These are phyloP conservation scores for Poeciliopsis paucimaculata DNA, from an alignment of 2,797 vertebrate genomes.

Conservation along the genomic window DNA sequence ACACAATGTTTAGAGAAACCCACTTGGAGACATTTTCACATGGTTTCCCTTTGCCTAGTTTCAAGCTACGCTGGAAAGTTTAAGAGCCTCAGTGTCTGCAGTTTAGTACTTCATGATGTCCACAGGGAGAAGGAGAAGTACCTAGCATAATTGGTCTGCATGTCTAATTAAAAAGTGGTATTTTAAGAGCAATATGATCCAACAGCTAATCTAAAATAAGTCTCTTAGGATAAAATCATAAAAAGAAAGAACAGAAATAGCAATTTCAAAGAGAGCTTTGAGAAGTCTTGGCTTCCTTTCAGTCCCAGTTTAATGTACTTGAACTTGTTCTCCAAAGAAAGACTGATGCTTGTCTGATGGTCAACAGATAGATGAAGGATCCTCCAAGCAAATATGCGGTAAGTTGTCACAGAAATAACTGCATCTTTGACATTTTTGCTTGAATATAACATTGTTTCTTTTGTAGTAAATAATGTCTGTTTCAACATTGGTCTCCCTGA, in stretches of 20 bases:
- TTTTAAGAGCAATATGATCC: slow-evolving; percentile 69
- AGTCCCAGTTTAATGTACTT: slow-evolving; percentile 53
- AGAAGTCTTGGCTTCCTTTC: slow-evolving; percentile 48
- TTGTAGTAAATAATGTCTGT: slow-evolving; percentile 7
- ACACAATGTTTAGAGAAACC: not conserved
- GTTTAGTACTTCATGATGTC: slow-evolving; percentile 58
- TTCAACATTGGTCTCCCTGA: slow-evolving; percentile 32
- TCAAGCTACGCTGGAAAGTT: slow-evolving; percentile 4
- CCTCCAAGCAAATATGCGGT: not conserved
- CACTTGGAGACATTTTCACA: not conserved
- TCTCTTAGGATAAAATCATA: slow-evolving; percentile 65
- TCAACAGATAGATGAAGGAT: slow-evolving; percentile 29
- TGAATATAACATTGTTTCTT: not conserved
- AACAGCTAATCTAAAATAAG: slow-evolving; percentile 67
- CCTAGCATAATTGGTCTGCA: slow-evolving; percentile 63
- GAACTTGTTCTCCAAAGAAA: slow-evolving; percentile 39
- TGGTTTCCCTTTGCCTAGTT: slow-evolving; percentile 11
- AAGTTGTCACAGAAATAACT: not conserved
- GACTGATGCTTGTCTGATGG: slow-evolving; percentile 47
- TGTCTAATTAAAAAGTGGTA: slow-evolving; percentile 67
- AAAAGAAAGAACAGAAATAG: slow-evolving; percentile 62
- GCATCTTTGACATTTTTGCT: not conserved
- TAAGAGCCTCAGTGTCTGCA: slow-evolving; percentile 24
- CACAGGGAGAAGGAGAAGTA: slow-evolving; percentile 46
- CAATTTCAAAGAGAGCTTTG: slow-evolving; percentile 56